phyloP scores from a whole-genome alignment of 2,888 invertebrate species.

The Drosophila setosimentum region DNA sequence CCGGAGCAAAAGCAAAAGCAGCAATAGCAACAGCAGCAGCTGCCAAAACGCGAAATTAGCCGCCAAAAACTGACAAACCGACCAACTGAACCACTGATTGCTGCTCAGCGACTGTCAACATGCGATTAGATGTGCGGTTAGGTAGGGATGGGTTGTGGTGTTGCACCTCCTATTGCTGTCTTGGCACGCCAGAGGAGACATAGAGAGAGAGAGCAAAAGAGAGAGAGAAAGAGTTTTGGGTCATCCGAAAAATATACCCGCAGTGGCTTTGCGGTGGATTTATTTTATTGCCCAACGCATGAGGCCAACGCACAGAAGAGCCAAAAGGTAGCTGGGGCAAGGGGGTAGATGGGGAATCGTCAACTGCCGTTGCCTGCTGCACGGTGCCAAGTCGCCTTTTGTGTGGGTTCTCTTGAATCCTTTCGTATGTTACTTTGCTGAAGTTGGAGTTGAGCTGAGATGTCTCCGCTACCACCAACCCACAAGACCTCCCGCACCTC shows the following conservation, averaged over 20 bases:
- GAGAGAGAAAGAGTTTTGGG: constrained; percentile 49
- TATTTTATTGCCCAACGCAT: constrained; percentile 72
- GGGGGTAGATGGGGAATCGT: not conserved
- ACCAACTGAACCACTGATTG: constrained; percentile 21
- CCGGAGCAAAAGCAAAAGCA: constrained; percentile 15
- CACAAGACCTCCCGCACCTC: constrained; percentile 42
- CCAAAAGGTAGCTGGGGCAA: not conserved
- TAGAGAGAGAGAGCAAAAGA: not conserved
- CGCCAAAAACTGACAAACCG: constrained; percentile 50
- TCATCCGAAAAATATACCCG: constrained; percentile 76
- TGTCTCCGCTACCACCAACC: constrained; percentile 21
- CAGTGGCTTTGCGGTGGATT: constrained; percentile 79
- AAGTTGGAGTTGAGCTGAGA: constrained; percentile 18
- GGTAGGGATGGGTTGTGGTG: not conserved
- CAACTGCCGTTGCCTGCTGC: constrained; percentile 6
- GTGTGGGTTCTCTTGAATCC: constrained; percentile 67
- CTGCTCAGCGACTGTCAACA: constrained; percentile 40
- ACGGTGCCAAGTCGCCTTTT: constrained; percentile 46
- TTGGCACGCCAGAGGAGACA: not conserved
- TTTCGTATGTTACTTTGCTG: constrained; percentile 47
- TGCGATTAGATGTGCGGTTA: constrained; percentile 31
- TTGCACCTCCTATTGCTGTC: not conserved
- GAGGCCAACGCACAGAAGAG: constrained; percentile 31
- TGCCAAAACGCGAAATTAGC: constrained; percentile 54
- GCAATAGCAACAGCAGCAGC: constrained; percentile 19